Evolutionary conservation across 2,888 invertebrate species (phyloP).

Genomic region (Dryomyza anilis): DNA sequence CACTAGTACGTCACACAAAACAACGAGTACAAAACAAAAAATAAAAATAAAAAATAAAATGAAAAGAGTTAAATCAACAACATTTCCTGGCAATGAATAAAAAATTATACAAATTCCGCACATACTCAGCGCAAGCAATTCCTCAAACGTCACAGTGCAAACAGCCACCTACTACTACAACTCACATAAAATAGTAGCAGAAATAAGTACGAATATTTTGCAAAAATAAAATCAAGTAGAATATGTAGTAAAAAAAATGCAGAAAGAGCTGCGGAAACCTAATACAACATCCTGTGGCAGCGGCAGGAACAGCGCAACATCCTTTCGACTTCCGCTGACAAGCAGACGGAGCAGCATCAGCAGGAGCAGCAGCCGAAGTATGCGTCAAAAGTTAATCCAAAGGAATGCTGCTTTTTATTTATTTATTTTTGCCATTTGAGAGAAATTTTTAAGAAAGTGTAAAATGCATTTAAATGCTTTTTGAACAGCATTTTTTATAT

Average conservation of each 20-base stretch:
- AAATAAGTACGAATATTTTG: not conserved
- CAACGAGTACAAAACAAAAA: not conserved
- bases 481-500: not conserved
- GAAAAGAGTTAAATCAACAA: not conserved
- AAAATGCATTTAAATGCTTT: not conserved
- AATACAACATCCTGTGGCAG: slow-evolving; percentile 11
- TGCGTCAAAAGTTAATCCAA: too few relatives aligned
- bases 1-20: not conserved
- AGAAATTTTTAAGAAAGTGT: not conserved
- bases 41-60: not conserved
- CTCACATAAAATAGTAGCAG: not conserved
- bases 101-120: slow-evolving; percentile 15
- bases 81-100: slow-evolving; percentile 12
- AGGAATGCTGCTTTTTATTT: not conserved
- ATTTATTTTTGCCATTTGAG: slow-evolving; percentile 2
- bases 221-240: not conserved
- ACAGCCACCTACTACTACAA: too few relatives aligned
- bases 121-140: not conserved
- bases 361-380: not conserved
- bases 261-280: slow-evolving; percentile 8
- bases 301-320: slow-evolving; percentile 6
- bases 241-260: not conserved
- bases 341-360: not conserved
- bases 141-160: not conserved
- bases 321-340: slow-evolving; percentile 2